phyloP scores from a whole-genome alignment of 2,113 vertebrate genomes.

The Stigmatopora nigra region DNA sequence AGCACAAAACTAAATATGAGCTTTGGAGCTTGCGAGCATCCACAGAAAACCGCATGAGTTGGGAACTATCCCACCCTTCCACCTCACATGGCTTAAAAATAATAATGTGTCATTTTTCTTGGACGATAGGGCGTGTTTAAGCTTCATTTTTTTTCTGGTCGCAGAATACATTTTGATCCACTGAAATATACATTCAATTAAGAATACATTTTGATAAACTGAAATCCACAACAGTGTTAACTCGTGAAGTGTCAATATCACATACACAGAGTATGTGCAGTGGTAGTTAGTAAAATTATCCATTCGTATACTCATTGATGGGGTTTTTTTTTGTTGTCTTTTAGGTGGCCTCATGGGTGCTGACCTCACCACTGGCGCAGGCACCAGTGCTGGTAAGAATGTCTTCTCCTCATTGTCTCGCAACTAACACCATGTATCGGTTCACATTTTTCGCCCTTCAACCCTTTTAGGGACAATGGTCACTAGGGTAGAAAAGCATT shows the following conservation, averaged over 20 bases:
- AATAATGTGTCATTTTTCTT: slow-evolving; percentile 70
- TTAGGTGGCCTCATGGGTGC: slow-evolving; percentile 98
- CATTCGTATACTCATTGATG: slow-evolving; percentile 39
- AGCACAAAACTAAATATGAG: slow-evolving; percentile 69
- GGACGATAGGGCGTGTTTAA: slow-evolving; percentile 43
- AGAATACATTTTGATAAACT: slow-evolving; percentile 14
- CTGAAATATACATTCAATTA: neutral
- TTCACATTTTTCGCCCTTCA: slow-evolving; percentile 38
- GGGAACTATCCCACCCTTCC: slow-evolving; percentile 63
- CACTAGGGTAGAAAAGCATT: no score
- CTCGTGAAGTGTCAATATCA: no score
- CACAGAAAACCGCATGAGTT: slow-evolving; percentile 46
- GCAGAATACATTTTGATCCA: slow-evolving; percentile 18
- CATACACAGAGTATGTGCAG: no score
- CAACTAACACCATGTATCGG: slow-evolving; percentile 40
- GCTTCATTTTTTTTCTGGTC: slow-evolving; percentile 14
- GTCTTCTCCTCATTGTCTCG: slow-evolving; percentile 49
- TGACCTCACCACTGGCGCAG: slow-evolving; percentile 97
- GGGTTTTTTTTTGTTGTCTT: slow-evolving; percentile 43
- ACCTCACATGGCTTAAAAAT: slow-evolving; percentile 68
- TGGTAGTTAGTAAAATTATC: slow-evolving; percentile 19
- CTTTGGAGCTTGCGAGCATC: slow-evolving; percentile 58
- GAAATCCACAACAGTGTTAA: neutral
- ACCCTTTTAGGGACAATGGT: no score
- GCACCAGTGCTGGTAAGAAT: slow-evolving; percentile 97